Evolutionary conservation across 2,888 invertebrate genomes (phyloP), one percentile per base, ranked within the genome.

Genomic region (Eurois occulta): DNA sequence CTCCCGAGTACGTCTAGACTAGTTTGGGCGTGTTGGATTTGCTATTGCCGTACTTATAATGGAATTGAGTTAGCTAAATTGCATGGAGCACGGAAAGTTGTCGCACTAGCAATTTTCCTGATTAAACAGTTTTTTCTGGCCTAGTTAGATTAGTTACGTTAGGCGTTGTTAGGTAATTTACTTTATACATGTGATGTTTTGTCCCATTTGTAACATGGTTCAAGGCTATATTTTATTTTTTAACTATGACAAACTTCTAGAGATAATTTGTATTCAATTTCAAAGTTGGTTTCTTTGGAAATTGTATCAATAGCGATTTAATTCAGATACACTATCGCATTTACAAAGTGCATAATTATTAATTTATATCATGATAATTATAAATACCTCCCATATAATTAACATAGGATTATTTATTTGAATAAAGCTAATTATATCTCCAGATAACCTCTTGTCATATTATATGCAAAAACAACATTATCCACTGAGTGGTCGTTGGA

Each of bases 1-100:
- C 70, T 72, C 64, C 73, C 75, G 77, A 86, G 86, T 87, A 83
- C 82, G 87, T 87, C 91, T 91, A 91, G 92, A 91, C 91, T 81
- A 79, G 86, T 86, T 85, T 84, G 72, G 84, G 80, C 73, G 83
- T 82, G 82, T 71, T 76, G 58, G 18, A 69, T 80, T 78, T 77
- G 73, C 71, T 69, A 66, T 80, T 77, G 80, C 41, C 79, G 52
- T 71, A 71, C 81, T 78, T 80, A 76, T 79, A 80, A 80, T 72
- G 67, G 52, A 77, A 80, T 77, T 72, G 77, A 83, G 75, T 80
- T 75, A 77, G 43, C 55, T 76, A 66, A 75, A 77, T 72, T 75
- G 46, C 72, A 38, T 28, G 66, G 16, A 68, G 66, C 74, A 77
- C 83, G 75, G 69, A 75, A 79, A 75, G 32, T 73, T 67, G 72